Evolutionary conservation across 2,113 vertebrate species (phyloP).

Genomic region (Monarcha castaneiventris): DNA sequence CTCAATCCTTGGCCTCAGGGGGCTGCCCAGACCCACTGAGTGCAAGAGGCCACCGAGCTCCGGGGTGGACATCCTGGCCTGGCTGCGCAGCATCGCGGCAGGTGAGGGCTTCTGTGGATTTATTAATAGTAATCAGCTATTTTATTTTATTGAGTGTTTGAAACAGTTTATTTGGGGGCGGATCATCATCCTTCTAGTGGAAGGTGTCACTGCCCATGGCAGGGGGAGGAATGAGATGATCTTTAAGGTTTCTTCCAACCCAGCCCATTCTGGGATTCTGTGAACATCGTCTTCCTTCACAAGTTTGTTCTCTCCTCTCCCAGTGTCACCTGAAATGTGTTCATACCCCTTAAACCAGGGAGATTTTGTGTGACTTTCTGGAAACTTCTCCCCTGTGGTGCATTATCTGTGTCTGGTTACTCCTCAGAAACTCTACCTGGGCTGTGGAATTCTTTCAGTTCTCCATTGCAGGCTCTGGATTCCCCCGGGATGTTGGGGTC

Average conservation of each 20-base stretch:
- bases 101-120: not conserved
- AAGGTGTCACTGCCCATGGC: not conserved
- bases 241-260: not conserved
- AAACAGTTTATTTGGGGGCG: not conserved
- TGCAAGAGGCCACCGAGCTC: not conserved
- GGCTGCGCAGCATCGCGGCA: rapidly evolving
- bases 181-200: not conserved
- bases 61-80: rapidly evolving
- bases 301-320: not conserved
- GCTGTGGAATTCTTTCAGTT: not conserved
- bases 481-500: rapidly evolving
- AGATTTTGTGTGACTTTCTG: not conserved
- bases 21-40: rapidly evolving
- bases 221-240: not conserved
- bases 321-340: not conserved
- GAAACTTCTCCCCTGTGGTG: not conserved
- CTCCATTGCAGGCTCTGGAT: rapidly evolving
- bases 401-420: not conserved
- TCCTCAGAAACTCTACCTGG: not conserved
- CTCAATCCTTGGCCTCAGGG: rapidly evolving
- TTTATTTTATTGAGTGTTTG: not conserved
- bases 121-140: not conserved
- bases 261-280: not conserved
- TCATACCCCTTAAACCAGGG: no score
- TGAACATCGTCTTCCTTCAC: not conserved